Percentiles rank a stretch among this genome's conserved stretches.
These are phyloP conservation scores for Cataglyphis altisquamis DNA, from an alignment of 2,888 invertebrate species.

Conservation along the genomic window DNA sequence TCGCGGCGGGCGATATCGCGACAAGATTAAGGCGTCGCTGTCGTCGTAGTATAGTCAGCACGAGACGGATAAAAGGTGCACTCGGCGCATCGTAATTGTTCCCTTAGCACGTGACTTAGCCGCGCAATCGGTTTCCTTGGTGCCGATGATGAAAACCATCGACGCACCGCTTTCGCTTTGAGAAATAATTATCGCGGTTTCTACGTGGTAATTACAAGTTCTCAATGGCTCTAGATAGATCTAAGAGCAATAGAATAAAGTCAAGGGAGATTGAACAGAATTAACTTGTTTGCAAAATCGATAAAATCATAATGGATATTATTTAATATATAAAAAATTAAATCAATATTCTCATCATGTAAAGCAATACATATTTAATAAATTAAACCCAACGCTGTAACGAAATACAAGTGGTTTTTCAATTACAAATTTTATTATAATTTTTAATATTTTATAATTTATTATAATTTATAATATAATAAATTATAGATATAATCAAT, in stretches of 20 bases:
- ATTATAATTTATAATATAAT: background rate
- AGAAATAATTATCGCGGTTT: constrained; percentile 50
- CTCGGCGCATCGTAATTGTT: constrained; percentile 56
- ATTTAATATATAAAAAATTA: background rate
- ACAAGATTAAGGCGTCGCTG: constrained; percentile 58
- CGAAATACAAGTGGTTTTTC: background rate
- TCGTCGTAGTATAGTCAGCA: constrained; percentile 30
- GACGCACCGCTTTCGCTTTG: constrained; percentile 37
- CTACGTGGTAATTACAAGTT: constrained; percentile 54
- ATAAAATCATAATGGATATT: background rate
- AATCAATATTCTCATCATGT: background rate
- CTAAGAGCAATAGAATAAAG: constrained; percentile 12
- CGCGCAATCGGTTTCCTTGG: constrained; percentile 56
- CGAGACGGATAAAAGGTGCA: constrained; percentile 48
- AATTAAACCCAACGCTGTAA: background rate
- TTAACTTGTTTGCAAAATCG: background rate
- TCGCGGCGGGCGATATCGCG: constrained; percentile 34
- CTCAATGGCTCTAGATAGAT: constrained; percentile 27
- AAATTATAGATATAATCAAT: background rate
- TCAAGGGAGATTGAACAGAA: constrained; percentile 9
- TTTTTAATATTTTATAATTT: background rate
- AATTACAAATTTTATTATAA: background rate
- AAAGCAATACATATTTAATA: background rate
- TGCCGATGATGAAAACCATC: constrained; percentile 38
- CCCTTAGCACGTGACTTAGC: constrained; percentile 54